Base-by-base conservation (phyloP, 2,113 vertebrate species). In the Perca fluviatilis region DNA sequence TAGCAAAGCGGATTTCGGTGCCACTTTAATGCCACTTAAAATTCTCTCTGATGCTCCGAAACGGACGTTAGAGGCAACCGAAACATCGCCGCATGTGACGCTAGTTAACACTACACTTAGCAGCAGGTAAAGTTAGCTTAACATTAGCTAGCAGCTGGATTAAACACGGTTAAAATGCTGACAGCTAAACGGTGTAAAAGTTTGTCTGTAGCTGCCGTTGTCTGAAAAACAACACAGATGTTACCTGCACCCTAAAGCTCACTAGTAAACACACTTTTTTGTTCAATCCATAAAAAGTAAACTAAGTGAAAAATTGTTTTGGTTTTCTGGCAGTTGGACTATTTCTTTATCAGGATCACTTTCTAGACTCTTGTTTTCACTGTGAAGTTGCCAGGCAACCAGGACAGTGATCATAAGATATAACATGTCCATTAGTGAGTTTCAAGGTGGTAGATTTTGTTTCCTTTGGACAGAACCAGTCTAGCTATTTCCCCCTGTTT, bases 351-450 rank as follows among this genome's bases (percentile, higher is more conserved):
- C 18, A 14, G 16, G 21, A 16, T 23, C 25, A 21, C 14, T 50
- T 30, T 30, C 5, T 18, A 19, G 5, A 21, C 46, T 58, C 15
- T 57, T 60, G n/a, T 62, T 6, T 8, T 51, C 11, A n/a, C 21
- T 1, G 1, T 51, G 49, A 74, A 12, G 21, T 72, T 85, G 65
- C 61, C 63, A 78, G 54, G 43, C 19, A 80, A 68, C 56, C 56
- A 21, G 11, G 0, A 3, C 25, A 69, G 71, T 50, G 16, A 2
- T 51, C 6, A 23, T n/a, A 27, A 71, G n/a, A 51, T 53, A 9
- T 54, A 40, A 64, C 12, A 6, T 23, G n/a, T 56, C 43, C 53
- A 74, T 81, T 23, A 56, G 18, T 53, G n/a, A 53, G 3, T 77
- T 58, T 47, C 64, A 13, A 77, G 23, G 33, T 54, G 15, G 10